Evolutionary conservation across 1,140 invertebrate genomes (phyloP).

Genomic region (Brachionus sp.): DNA sequence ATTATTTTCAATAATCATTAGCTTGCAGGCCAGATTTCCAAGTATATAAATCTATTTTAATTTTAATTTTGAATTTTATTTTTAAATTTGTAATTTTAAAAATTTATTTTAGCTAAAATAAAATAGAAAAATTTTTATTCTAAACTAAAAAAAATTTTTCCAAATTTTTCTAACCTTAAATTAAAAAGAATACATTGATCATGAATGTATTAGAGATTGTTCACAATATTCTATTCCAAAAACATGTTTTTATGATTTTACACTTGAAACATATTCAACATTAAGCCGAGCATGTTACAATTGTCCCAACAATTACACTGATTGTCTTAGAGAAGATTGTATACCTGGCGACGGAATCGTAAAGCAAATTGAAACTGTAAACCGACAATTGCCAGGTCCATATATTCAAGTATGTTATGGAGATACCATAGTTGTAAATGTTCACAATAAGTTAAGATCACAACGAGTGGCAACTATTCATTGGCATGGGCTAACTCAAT

Average conservation of each 20-base stretch:
- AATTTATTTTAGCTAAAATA: no score
- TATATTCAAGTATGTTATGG: slow-evolving; percentile 72
- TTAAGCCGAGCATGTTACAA: slow-evolving; percentile 27
- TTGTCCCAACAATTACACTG: slow-evolving; percentile 1
- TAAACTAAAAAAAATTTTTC: no score
- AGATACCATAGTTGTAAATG: slow-evolving; percentile 78
- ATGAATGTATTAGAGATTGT: slow-evolving; percentile 17
- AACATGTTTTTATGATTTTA: neutral
- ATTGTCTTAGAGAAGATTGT: slow-evolving; percentile 28
- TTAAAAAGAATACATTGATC: slow-evolving; percentile 9
- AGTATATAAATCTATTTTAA: no score
- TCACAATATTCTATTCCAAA: neutral
- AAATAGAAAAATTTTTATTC: no score
- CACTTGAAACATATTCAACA: slow-evolving; percentile 17
- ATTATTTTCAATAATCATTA: no score
- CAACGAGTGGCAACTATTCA: slow-evolving; percentile 75
- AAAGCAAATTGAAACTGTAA: slow-evolving; percentile 49
- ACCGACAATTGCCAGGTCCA: slow-evolving; percentile 53
- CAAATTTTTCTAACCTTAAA: no score
- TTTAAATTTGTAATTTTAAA: no score
- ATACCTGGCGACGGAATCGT: slow-evolving; percentile 51
- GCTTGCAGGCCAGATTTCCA: no score
- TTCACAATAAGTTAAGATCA: slow-evolving; percentile 74
- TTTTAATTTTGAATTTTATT: no score
- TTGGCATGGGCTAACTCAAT: slow-evolving; percentile 79